These are phyloP conservation scores for Rachycentron canadum DNA, from an alignment of 2,797 vertebrate species.

Conservation along the genomic window DNA sequence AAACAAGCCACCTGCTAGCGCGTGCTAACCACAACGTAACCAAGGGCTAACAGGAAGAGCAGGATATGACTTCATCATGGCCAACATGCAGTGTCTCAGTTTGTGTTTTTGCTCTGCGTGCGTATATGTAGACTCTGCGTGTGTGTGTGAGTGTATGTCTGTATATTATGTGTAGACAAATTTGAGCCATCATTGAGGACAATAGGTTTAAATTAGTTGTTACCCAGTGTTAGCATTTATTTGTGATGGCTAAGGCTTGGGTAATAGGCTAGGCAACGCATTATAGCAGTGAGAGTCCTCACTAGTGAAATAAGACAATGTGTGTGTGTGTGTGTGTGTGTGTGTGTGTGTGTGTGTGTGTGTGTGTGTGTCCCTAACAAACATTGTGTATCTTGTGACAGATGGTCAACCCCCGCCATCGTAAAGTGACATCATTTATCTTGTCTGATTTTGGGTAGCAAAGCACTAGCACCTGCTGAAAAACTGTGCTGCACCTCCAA, in stretches of 20 bases:
- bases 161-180: background rate
- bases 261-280: background rate
- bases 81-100: slow-evolving; percentile 27
- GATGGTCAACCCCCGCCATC: slow-evolving; percentile 50
- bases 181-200: too few species aligned
- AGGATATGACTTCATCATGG: slow-evolving; percentile 48
- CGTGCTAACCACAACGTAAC: slow-evolving; percentile 40
- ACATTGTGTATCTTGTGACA: slow-evolving; percentile 41
- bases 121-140: background rate
- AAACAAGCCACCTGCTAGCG: slow-evolving; percentile 35
- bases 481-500: slow-evolving; percentile 15
- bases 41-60: slow-evolving; percentile 41
- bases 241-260: background rate
- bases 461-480: slow-evolving; percentile 29
- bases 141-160: too few species aligned
- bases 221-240: too few species aligned
- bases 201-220: too few species aligned
- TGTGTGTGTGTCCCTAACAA: background rate
- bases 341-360: background rate
- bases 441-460: slow-evolving; percentile 27
- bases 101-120: background rate
- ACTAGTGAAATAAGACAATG: background rate
- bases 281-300: too few species aligned
- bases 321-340: slow-evolving; percentile 8
- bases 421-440: slow-evolving; percentile 52